Base-by-base conservation (phyloP, 1,140 invertebrate genomes). In the Oreohelix idahoensis region DNA sequence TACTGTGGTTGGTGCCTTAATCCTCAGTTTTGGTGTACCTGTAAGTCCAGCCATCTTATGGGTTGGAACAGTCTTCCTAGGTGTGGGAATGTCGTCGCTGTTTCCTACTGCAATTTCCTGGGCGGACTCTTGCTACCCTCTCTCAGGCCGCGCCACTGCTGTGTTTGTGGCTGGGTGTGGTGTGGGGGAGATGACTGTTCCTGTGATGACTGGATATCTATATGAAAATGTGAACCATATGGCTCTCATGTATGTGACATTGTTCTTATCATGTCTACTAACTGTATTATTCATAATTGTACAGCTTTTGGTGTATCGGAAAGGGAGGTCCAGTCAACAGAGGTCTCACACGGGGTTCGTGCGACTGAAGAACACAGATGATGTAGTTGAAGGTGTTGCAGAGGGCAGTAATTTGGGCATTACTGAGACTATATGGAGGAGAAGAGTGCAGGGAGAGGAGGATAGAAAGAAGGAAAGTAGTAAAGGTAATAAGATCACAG, bases 61-160 rank as follows among this genome's bases (percentile, higher is more conserved):
- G 90, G 53, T 89, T 15, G 89, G 89, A 32, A 91, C 90, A 2
- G 70, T 90, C 35, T 86, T 85, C 23, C 71, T 90, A 29, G 94
- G 94, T 15, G 81, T 94, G 8, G 93, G 94, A 78, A 88, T 94
- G 86, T 93, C 94, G 0, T 93, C 94, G 15, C 91, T 94, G 20
- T 93, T 94, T 82, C 93, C 94, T 0, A 92, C 93, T 0, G 91
- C 89, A 32, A 90, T 94, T 17, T 89, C 93, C 23, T 94, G 93
- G 94, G 90, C 93, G 36, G 93, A 94, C 85, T 86, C 90, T 66
- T 92, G 93, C 84, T 92, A 94, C 45, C 90, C 91, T 58, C 88
- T 94, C 10, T 92, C 93, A 5, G 93, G 94, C 29, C 93, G 93
- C 85, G 90, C 93, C 26, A 92, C 93, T 0, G 92, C 93, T 15